Conservation (phyloP, 2,888 invertebrate genomes). For the Phymatocera aterrima region DNA sequence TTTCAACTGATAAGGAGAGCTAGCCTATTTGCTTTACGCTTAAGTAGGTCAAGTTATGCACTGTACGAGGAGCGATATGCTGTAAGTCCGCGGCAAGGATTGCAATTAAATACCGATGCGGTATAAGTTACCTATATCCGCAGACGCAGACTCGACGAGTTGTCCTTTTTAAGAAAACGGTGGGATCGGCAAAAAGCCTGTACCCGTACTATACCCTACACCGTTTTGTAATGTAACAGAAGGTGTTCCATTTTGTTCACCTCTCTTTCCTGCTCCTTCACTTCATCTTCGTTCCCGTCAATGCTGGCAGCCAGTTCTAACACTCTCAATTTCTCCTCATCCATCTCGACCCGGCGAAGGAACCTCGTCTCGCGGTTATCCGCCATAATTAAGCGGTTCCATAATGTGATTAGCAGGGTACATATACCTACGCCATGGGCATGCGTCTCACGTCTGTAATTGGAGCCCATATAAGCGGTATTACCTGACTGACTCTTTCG, state of each 20-base stretch:
- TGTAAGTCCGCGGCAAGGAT: not conserved
- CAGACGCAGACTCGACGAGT: not conserved
- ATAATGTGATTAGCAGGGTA: constrained; percentile 60
- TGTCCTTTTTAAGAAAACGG: constrained; percentile 32
- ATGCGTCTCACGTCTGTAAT: constrained; percentile 58
- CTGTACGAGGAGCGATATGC: constrained; percentile 5
- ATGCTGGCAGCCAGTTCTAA: not conserved
- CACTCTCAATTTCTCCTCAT: constrained; percentile 28
- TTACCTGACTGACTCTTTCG: constrained; percentile 47
- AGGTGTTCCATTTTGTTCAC: not conserved
- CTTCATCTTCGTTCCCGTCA: not conserved
- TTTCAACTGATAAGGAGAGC: constrained; percentile 32
- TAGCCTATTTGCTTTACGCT: not conserved
- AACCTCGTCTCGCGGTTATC: constrained; percentile 24
- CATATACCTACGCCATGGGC: constrained; percentile 48
- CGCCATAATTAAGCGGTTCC: constrained; percentile 60
- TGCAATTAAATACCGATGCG: constrained; percentile 21
- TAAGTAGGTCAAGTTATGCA: constrained; percentile 20
- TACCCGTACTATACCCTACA: not conserved
- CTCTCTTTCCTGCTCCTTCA: not conserved
- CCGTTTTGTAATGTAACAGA: constrained; percentile 11
- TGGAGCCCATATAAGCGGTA: constrained; percentile 55
- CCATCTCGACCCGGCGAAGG: not conserved
- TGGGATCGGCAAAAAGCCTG: not conserved
- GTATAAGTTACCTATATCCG: not conserved